A percentile compares a stretch with the other conserved stretches of the same genome.
Evolutionary conservation across 2,888 invertebrate species (phyloP).

Genomic region (Danaus chrysippus): DNA sequence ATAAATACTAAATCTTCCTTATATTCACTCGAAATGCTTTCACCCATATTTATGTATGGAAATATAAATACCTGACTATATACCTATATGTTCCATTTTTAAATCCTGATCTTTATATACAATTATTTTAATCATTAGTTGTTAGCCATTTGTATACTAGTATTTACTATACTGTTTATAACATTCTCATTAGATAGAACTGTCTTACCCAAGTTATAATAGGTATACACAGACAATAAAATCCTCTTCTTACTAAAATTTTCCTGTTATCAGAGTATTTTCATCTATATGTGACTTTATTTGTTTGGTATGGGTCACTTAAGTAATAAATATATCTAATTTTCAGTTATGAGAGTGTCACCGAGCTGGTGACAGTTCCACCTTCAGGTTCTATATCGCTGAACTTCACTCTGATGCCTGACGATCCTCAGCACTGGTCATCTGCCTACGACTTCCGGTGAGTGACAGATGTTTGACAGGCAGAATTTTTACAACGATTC

Average conservation of each 20-base stretch:
- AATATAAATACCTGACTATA: constrained; percentile 52
- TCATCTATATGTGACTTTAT: too few relatives aligned
- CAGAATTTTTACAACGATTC: not conserved
- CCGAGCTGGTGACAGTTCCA: constrained; percentile 81
- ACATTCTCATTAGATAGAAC: too few relatives aligned
- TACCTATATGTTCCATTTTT: constrained; percentile 6
- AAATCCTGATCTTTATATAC: too few relatives aligned
- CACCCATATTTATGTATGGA: too few relatives aligned
- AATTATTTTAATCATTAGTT: too few relatives aligned
- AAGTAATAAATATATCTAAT: not conserved
- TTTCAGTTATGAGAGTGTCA: constrained; percentile 81
- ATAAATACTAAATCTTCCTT: too few relatives aligned
- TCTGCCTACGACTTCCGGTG: constrained; percentile 88
- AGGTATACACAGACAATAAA: too few relatives aligned
- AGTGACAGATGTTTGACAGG: constrained; percentile 36
- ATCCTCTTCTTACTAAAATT: too few relatives aligned
- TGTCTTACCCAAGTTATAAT: too few relatives aligned
- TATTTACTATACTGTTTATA: too few relatives aligned
- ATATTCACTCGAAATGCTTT: not conserved
- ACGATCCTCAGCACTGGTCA: constrained; percentile 90
- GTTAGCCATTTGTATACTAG: too few relatives aligned
- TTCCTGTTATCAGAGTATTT: too few relatives aligned
- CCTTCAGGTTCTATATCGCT: constrained; percentile 77
- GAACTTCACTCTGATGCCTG: constrained; percentile 90
- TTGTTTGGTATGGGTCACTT: not conserved